Conservation (phyloP, 2,113 vertebrate genomes). For the Myotis brandtii region DNA sequence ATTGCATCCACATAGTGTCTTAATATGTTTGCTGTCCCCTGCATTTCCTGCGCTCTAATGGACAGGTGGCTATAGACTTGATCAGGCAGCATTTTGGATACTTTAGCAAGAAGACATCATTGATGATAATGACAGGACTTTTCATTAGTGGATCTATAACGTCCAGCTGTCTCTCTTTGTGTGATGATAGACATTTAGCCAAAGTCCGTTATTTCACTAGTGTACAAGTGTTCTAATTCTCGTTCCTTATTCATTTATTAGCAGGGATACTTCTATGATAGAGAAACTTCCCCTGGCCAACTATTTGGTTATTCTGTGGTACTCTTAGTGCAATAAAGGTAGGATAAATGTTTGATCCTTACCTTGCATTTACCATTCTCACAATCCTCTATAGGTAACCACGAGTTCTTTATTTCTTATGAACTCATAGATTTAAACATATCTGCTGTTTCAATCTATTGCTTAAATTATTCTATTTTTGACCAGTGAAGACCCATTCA, state of each 20-base stretch:
- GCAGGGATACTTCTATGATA: background rate
- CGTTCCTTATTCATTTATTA: background rate
- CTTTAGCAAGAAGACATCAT: background rate
- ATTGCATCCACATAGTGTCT: background rate
- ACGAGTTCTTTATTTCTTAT: background rate
- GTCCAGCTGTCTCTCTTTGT: background rate
- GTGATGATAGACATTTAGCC: background rate
- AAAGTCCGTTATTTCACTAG: background rate
- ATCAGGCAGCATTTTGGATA: background rate
- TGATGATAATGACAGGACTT: background rate
- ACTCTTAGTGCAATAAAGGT: background rate
- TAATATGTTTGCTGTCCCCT: background rate
- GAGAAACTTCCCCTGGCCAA: background rate
- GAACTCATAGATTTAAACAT: background rate
- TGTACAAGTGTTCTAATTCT: background rate
- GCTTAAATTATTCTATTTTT: background rate
- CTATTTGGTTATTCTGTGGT: background rate
- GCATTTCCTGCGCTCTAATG: background rate
- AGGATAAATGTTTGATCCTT: background rate
- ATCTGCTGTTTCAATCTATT: background rate
- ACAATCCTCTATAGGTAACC: background rate
- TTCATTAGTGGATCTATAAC: background rate
- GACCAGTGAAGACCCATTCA: background rate
- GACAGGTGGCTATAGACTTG: background rate
- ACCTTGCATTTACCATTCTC: background rate